Evolutionary conservation across 2,888 invertebrate species (phyloP).

Genomic region (Ecdyonurus torrentis): DNA sequence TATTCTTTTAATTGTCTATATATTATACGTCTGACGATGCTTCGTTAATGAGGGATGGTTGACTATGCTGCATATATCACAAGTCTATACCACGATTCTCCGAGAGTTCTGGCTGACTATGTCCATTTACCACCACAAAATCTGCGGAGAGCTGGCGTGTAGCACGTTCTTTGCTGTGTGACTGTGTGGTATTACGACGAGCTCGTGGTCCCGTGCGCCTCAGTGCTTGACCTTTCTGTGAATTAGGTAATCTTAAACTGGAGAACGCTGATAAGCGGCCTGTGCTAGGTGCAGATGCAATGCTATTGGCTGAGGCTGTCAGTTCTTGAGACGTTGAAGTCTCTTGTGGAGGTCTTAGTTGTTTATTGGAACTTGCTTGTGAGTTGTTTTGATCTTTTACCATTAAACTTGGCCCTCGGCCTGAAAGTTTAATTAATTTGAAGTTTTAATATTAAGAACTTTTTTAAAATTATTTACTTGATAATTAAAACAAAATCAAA

Average conservation of each 20-base stretch:
- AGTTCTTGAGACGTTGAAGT: neutral
- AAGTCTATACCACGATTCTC: neutral
- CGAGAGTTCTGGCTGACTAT: neutral
- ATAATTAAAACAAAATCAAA: too few relatives aligned
- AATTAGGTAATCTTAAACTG: neutral
- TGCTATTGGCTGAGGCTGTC: slow-evolving; percentile 1
- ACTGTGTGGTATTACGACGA: neutral
- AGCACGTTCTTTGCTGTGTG: neutral
- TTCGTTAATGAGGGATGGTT: neutral
- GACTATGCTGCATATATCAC: neutral
- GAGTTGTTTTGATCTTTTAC: neutral
- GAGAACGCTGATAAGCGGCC: neutral
- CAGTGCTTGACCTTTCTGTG: neutral
- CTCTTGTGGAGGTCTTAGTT: neutral
- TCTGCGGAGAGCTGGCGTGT: neutral
- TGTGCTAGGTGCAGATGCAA: neutral
- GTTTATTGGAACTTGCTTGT: neutral
- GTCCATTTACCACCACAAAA: neutral
- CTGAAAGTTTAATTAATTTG: neutral
- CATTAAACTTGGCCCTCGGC: neutral
- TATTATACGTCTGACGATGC: neutral
- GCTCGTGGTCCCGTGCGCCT: neutral
- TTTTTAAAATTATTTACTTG: neutral
- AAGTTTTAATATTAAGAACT: neutral
- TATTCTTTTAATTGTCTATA: too few relatives aligned